Evolutionary conservation across 2,113 vertebrate species (phyloP), one percentile per base, ranked within the genome.

Genomic region (Tautogolabrus adspersus): DNA sequence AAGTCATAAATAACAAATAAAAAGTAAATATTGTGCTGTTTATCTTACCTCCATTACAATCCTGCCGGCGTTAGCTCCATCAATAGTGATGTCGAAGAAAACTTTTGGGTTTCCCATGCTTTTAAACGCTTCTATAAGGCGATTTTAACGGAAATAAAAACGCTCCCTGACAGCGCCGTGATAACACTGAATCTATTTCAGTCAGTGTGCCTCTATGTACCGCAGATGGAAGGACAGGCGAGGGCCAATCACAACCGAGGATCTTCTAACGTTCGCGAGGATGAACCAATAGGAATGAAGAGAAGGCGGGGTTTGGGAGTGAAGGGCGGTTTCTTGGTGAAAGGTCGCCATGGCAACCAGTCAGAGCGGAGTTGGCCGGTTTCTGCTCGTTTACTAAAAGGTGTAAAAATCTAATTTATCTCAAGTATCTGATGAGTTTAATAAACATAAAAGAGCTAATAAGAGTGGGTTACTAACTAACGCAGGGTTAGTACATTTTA

Each of bases 1-100:
- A 10, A 11, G 6, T 7, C 38, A 40, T 40, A 40, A 46, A 37
- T 1, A 49, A 34, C 1, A 26, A 11, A 60, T 5, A 1, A 6
- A 3, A 1, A 49, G 15, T 18, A 9, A 30, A 30, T 0, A 15
- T 3, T 57, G 1, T 16, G 3, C 47, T 0, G 26, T 13, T 37
- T 1, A 0, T 58, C 80, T 91, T 88, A 96, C 96, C 96, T 96
- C 95, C 67, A 96, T 95, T 18, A 90, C 67, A 61, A 96, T 90
- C 75, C 94, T 91, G 22, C 96, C 95, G 0, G 87, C 37, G 4
- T 19, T 26, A 0, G 49, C 63, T 21, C 64, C 87, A 44, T 90
- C 89, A 3, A 92, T 72, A 1, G 75, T 21, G 44, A 96, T 85
- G 57, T 96, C 95, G 70, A 96, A 96, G 79, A 87, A 96, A 21